Conservation (phyloP, 2,113 vertebrate genomes). For the Sinosuthora webbiana region DNA sequence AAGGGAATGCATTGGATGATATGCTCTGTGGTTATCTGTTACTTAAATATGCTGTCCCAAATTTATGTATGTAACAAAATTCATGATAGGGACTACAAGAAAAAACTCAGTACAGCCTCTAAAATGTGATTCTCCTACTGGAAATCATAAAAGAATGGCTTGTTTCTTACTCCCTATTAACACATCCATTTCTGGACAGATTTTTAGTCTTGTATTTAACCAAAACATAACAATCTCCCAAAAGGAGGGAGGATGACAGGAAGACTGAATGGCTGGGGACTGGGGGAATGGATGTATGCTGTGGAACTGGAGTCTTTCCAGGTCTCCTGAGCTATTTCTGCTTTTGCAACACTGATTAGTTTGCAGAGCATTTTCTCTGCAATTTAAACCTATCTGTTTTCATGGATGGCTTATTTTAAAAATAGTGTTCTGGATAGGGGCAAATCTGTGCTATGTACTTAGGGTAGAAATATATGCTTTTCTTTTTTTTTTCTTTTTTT, state of each 20-base stretch:
- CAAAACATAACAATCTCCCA: background rate
- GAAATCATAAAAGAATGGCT: background rate
- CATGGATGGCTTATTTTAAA: constrained; percentile 20
- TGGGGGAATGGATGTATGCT: background rate
- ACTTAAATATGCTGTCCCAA: background rate
- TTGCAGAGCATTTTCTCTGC: constrained; percentile 25
- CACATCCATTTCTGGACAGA: background rate
- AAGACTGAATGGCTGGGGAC: background rate
- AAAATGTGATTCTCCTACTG: background rate
- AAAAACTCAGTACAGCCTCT: background rate
- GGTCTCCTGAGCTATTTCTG: constrained; percentile 18
- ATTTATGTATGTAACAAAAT: background rate
- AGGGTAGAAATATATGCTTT: background rate
- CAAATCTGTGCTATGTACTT: background rate
- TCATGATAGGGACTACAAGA: background rate
- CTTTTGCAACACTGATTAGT: constrained; percentile 18
- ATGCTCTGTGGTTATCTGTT: background rate
- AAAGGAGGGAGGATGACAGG: background rate
- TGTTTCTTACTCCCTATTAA: constrained; percentile 5
- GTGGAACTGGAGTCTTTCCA: constrained; percentile 6
- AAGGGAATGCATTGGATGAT: background rate
- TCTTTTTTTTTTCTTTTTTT: too few species aligned
- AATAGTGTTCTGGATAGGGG: background rate
- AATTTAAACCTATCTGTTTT: constrained; percentile 29
- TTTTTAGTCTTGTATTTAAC: background rate